These are phyloP conservation scores for Aporophyla nigra DNA, from an alignment of 2,888 invertebrate species.

Conservation along the genomic window DNA sequence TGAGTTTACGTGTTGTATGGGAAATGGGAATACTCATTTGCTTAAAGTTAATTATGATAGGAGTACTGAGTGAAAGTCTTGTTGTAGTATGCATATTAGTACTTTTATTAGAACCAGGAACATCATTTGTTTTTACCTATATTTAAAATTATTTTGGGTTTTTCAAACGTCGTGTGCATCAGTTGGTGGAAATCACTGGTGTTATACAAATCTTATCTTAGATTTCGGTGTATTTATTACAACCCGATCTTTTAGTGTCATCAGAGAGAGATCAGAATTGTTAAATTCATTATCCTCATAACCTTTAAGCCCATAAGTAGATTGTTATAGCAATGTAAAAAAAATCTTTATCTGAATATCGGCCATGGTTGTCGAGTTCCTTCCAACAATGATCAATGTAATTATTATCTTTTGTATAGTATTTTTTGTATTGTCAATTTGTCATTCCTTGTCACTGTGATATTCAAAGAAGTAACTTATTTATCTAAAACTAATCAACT, in stretches of 20 bases:
- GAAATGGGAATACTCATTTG: constrained; percentile 32
- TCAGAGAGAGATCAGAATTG: neutral
- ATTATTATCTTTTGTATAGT: constrained; percentile 26
- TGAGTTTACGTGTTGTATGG: constrained; percentile 32
- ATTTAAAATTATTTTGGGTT: neutral
- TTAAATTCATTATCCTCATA: neutral
- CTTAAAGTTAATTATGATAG: constrained; percentile 33
- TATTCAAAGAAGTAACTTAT: constrained; percentile 38
- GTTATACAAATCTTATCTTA: no score
- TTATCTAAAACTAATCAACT: constrained; percentile 53
- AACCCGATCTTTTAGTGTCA: neutral
- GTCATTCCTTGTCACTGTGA: neutral
- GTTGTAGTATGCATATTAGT: constrained; percentile 16
- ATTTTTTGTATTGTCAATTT: constrained; percentile 1
- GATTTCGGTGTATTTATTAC: neutral
- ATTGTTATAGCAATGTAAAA: neutral
- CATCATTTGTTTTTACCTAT: neutral
- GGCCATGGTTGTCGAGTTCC: constrained; percentile 8
- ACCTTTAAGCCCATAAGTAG: neutral
- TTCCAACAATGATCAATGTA: constrained; percentile 14
- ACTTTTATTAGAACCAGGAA: neutral
- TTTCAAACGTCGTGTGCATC: neutral
- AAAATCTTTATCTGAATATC: neutral
- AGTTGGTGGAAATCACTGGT: neutral
- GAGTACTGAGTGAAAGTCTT: constrained; percentile 37